Evolutionary conservation across 2,888 invertebrate genomes (phyloP).

Genomic region (Stegana nigrithorax): DNA sequence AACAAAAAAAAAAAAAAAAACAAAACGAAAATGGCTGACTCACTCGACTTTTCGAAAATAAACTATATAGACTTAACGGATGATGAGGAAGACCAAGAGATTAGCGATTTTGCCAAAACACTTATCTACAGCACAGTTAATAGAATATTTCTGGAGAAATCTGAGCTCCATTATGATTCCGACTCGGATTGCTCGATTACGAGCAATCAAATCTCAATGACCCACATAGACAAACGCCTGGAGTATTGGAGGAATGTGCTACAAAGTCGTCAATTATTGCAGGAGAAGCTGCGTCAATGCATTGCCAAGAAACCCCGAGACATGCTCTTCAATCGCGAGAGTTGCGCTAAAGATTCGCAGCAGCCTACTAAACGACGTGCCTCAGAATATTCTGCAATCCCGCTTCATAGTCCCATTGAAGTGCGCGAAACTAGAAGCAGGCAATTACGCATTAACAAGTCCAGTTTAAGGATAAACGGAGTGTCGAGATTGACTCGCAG

Average conservation of each 20-base stretch:
- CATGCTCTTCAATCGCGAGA: conserved; percentile 40
- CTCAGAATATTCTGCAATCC: no score
- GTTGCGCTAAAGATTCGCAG: not conserved
- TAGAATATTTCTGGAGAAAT: conserved; percentile 21
- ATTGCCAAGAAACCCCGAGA: conserved; percentile 32
- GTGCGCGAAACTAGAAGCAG: no score
- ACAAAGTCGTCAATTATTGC: conserved; percentile 37
- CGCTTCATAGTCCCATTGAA: no score
- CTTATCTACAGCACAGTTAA: conserved; percentile 29
- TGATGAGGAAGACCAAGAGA: not conserved
- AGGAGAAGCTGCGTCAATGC: conserved; percentile 22
- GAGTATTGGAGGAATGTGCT: conserved; percentile 56
- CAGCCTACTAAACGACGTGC: no score
- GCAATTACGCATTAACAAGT: no score
- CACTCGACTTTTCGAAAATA: no score
- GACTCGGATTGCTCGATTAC: not conserved
- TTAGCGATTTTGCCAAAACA: not conserved
- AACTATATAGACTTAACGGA: no score
- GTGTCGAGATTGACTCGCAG: no score
- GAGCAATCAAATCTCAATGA: conserved; percentile 5
- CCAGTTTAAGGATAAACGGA: no score
- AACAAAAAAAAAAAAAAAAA: not conserved
- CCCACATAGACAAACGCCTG: conserved; percentile 48
- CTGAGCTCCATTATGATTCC: not conserved
- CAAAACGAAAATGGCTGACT: not conserved